Evolutionary conservation across 2,113 vertebrate genomes (phyloP).

Genomic region (Mobula birostris): DNA sequence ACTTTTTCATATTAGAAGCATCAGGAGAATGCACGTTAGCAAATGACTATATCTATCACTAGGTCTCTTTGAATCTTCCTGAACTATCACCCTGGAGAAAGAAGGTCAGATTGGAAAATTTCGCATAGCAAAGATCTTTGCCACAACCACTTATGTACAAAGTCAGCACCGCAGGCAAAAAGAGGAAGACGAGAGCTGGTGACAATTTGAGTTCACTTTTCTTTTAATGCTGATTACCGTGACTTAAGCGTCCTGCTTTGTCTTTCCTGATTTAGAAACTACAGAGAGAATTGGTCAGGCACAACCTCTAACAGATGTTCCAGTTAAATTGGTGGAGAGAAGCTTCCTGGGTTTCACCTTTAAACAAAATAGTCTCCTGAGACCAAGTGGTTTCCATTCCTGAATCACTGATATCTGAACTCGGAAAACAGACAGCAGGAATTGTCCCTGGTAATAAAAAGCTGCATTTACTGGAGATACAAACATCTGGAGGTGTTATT

Average conservation of each 20-base stretch:
- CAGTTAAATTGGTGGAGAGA: not conserved
- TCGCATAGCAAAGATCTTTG: not conserved
- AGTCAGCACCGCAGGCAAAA: not conserved
- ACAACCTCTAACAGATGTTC: conserved; percentile 23
- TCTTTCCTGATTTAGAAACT: not conserved
- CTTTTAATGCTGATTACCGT: not conserved
- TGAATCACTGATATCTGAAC: not conserved
- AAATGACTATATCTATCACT: not conserved
- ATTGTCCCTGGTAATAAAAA: not conserved
- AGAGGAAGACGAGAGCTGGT: not conserved
- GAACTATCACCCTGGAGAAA: not conserved
- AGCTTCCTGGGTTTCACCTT: conserved; percentile 6
- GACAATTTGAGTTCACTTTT: not conserved
- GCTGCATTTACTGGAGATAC: not conserved
- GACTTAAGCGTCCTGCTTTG: not conserved
- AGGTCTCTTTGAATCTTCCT: not conserved
- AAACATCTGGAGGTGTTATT: conserved; percentile 21
- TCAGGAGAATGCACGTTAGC: not conserved
- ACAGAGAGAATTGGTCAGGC: not conserved
- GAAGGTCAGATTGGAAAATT: not conserved
- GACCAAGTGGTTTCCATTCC: not conserved
- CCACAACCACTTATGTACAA: not conserved
- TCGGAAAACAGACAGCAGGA: not conserved
- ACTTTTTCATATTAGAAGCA: not conserved
- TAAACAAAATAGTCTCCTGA: not conserved